A percentile compares a stretch with the other conserved stretches of the same genome.
Evolutionary conservation across 2,113 vertebrate genomes (phyloP).

Genomic region (Caracal caracal): DNA sequence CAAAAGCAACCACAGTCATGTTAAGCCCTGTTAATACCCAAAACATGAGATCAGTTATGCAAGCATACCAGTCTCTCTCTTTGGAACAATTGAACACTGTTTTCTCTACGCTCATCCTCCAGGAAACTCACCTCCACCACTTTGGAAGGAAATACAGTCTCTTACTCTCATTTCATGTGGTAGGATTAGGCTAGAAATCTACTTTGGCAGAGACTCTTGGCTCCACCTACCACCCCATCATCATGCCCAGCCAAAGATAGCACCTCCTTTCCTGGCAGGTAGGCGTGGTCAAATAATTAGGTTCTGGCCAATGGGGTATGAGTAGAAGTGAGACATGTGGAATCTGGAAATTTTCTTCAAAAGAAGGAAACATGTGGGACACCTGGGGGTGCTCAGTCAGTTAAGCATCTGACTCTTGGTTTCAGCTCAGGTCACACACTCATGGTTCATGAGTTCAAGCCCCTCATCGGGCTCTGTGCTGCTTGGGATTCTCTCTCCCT

Average conservation of each 20-base stretch:
- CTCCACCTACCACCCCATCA: background rate
- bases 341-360: background rate
- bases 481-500: too few species aligned
- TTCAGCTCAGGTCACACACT: too few species aligned
- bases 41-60: background rate
- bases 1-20: background rate
- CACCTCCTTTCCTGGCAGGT: background rate
- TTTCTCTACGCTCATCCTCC: background rate
- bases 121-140: background rate
- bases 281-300: background rate
- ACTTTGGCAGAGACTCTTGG: background rate
- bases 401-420: too few species aligned
- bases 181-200: background rate
- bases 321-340: background rate
- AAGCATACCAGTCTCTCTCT: background rate
- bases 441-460: too few species aligned
- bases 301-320: background rate
- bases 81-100: background rate
- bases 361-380: background rate
- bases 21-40: conserved; percentile 17
- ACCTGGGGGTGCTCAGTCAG: too few species aligned
- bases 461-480: too few species aligned
- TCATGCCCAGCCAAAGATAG: background rate
- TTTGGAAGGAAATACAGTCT: conserved; percentile 4
- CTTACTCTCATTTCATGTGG: background rate